These are phyloP conservation scores for Gadopsis marmoratus DNA, from an alignment of 2,797 vertebrate genomes.

Conservation along the genomic window DNA sequence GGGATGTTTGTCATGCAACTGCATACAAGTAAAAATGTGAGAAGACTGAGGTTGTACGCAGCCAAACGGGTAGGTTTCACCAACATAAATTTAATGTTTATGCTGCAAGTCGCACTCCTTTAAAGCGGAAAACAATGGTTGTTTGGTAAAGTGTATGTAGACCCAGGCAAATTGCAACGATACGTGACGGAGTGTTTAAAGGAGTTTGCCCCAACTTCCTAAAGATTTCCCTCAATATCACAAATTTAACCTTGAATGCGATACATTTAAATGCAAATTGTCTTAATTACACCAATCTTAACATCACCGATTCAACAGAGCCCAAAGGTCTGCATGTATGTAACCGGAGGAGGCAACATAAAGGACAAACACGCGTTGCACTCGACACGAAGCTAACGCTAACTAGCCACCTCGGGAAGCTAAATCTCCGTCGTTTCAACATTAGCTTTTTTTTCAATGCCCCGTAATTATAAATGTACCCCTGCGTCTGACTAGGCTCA, in stretches of 20 bases:
- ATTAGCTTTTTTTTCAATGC: background rate
- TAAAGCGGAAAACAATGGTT: background rate
- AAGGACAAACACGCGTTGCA: constrained; percentile 45
- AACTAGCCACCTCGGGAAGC: constrained; percentile 40
- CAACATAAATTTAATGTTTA: too few species aligned
- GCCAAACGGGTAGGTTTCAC: background rate
- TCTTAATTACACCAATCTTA: accelerated
- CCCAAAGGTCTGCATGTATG: accelerated
- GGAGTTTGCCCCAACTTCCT: background rate
- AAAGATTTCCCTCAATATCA: background rate
- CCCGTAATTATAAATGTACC: background rate
- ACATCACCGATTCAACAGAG: accelerated
- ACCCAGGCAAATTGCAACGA: background rate
- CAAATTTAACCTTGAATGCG: accelerated
- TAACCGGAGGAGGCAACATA: accelerated
- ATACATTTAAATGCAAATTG: accelerated
- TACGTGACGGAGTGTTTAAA: background rate
- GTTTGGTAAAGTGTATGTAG: background rate
- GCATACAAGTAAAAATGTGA: background rate
- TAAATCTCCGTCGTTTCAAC: constrained; percentile 18
- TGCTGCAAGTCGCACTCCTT: too few species aligned
- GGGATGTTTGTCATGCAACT: background rate
- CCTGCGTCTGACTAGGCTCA: accelerated
- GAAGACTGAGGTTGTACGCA: background rate
- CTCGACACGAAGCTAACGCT: constrained; percentile 52